Percentiles rank a stretch among this genome's conserved stretches.
phyloP scores from a whole-genome alignment of 2,888 invertebrate species.

The Drosophila testacea region DNA sequence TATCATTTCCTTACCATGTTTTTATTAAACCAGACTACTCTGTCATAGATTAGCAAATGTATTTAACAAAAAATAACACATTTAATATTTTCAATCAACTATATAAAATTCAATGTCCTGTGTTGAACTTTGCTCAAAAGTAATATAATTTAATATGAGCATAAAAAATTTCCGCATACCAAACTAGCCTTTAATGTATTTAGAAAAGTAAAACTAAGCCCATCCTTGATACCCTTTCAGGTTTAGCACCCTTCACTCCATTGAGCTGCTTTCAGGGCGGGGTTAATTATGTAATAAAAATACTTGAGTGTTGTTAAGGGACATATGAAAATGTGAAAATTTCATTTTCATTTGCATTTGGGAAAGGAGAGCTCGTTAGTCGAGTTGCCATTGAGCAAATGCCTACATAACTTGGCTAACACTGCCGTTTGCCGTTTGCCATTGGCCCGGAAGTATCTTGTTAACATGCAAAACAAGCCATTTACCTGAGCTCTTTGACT shows the following conservation, averaged over 20 bases:
- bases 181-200: background rate
- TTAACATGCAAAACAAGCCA: slow-evolving; percentile 82
- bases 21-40: too few relatives aligned
- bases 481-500: slow-evolving; percentile 49
- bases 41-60: too few relatives aligned
- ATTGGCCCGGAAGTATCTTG: slow-evolving; percentile 80
- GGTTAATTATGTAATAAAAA: slow-evolving; percentile 78
- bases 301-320: slow-evolving; percentile 52
- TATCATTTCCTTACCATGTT: too few relatives aligned
- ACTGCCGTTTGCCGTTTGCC: slow-evolving; percentile 56
- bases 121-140: background rate
- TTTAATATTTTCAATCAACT: background rate
- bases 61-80: too few relatives aligned
- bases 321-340: slow-evolving; percentile 72
- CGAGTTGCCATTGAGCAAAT: slow-evolving; percentile 26
- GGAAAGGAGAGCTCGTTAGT: background rate
- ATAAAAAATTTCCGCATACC: background rate
- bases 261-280: slow-evolving; percentile 27
- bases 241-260: background rate
- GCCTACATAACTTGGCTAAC: slow-evolving; percentile 54
- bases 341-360: slow-evolving; percentile 58
- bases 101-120: background rate
- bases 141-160: background rate
- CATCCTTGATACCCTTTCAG: background rate
- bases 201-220: background rate